A percentile compares a stretch with the other conserved stretches of the same genome.
Evolutionary conservation across 92 coral and sea anemone genomes (phyloP).

Genomic region (Palythoa heliodiscus): DNA sequence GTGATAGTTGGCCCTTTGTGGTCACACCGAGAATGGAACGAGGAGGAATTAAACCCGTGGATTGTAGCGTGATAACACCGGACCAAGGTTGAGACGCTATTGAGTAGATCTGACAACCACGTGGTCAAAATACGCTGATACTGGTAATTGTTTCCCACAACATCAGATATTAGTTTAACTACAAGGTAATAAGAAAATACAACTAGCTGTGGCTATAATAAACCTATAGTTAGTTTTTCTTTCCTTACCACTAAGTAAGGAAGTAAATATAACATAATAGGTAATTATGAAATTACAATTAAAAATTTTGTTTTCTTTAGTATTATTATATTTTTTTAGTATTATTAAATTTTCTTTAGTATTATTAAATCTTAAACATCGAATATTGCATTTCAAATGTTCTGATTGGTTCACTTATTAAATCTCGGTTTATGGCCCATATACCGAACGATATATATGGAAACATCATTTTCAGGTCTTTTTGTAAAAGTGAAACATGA

Average conservation of each 20-base stretch:
- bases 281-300: too few relatives aligned
- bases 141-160: not conserved
- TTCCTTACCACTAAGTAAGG: not conserved
- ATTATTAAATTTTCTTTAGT: too few relatives aligned
- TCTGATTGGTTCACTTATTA: too few relatives aligned
- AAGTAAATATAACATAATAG: too few relatives aligned
- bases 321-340: too few relatives aligned
- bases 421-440: too few relatives aligned
- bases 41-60: not conserved
- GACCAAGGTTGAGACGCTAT: constrained; percentile 13
- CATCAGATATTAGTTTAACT: constrained; percentile 20
- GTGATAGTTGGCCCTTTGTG: constrained; percentile 24
- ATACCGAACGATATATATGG: too few relatives aligned
- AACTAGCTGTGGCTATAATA: not conserved
- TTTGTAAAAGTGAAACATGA: too few relatives aligned
- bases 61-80: constrained; percentile 3
- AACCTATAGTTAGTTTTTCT: not conserved
- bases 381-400: too few relatives aligned
- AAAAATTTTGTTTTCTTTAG: too few relatives aligned
- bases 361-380: too few relatives aligned
- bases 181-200: not conserved
- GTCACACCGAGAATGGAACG: constrained; percentile 34
- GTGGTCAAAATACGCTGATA: constrained; percentile 9
- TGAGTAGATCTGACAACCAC: not conserved
- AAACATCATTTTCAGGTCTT: too few relatives aligned